phyloP scores from a whole-genome alignment of 1,140 invertebrate species.

The Diorhabda elongata region DNA sequence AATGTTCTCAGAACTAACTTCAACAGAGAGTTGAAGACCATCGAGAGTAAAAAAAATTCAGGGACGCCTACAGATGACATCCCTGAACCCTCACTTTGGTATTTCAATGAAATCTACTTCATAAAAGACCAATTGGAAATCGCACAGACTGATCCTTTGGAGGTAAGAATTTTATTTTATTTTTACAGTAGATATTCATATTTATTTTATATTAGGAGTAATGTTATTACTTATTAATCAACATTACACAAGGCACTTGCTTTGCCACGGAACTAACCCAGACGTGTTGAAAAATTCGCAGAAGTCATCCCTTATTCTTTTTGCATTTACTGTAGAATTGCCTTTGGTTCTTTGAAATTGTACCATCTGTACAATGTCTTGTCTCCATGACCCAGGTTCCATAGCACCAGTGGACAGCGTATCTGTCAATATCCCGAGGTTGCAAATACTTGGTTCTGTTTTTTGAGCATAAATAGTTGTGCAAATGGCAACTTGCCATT shows the following conservation, averaged over 20 bases:
- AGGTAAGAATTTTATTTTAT: not conserved
- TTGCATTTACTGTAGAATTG: slow-evolving; percentile 12
- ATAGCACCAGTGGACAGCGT: not conserved
- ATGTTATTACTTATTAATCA: slow-evolving; percentile 5
- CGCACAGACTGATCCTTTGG: not conserved
- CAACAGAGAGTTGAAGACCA: slow-evolving; percentile 8
- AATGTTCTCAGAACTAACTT: slow-evolving; percentile 18
- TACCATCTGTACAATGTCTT: slow-evolving; percentile 13
- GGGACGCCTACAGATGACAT: too few relatives aligned
- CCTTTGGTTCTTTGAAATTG: not conserved
- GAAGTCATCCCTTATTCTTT: slow-evolving; percentile 15
- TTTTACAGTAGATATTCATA: not conserved
- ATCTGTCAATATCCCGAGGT: not conserved
- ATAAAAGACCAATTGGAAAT: slow-evolving; percentile 4
- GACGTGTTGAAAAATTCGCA: slow-evolving; percentile 15
- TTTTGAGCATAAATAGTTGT: slow-evolving; percentile 21
- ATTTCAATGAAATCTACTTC: slow-evolving; percentile 14
- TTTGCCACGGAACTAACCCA: slow-evolving; percentile 11
- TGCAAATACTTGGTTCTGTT: not conserved
- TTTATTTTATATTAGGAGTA: not conserved
- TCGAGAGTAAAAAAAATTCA: too few relatives aligned
- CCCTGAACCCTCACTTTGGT: slow-evolving; percentile 16
- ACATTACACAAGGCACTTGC: slow-evolving; percentile 6
- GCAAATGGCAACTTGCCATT: slow-evolving; percentile 20
- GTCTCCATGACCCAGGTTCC: slow-evolving; percentile 7